Conservation (phyloP, 2,797 vertebrate genomes). For the Chaunax sp. region DNA sequence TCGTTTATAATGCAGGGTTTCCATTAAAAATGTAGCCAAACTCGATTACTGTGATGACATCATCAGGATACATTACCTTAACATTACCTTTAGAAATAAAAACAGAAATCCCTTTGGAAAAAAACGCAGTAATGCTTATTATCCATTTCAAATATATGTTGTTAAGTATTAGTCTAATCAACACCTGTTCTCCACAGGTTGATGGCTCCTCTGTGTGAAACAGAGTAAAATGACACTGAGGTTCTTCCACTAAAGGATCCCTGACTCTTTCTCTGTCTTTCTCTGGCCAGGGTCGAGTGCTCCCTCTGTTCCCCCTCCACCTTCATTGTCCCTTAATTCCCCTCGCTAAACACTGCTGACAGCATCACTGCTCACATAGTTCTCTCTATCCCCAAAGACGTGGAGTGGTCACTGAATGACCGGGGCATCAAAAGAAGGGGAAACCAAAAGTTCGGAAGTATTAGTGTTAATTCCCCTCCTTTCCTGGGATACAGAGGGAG, state of each 20-base stretch:
- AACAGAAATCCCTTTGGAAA: too few species aligned
- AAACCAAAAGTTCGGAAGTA: conserved; percentile 71
- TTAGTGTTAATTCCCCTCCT: conserved; percentile 63
- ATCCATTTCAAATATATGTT: not conserved
- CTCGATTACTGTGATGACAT: not conserved
- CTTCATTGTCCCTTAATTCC: conserved; percentile 54
- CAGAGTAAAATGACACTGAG: conserved; percentile 11
- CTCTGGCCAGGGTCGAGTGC: conserved; percentile 37
- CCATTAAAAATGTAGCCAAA: not conserved
- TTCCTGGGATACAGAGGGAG: conserved; percentile 46
- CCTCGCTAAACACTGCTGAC: conserved; percentile 42
- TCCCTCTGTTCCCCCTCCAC: conserved; percentile 41
- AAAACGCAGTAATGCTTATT: too few species aligned
- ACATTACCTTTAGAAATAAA: too few species aligned
- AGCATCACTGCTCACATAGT: conserved; percentile 41
- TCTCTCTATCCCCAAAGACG: conserved; percentile 20
- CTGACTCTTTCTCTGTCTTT: conserved; percentile 4
- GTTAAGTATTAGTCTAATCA: not conserved
- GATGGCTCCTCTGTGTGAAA: not conserved
- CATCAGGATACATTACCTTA: not conserved
- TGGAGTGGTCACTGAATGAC: not conserved
- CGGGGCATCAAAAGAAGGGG: conserved; percentile 32
- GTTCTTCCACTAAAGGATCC: conserved; percentile 1
- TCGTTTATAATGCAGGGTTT: too few species aligned
- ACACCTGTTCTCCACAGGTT: conserved; percentile 1